Percentiles rank a stretch among this genome's conserved stretches.
phyloP scores from a whole-genome alignment of 2,888 invertebrate species.

The Cryptocheilus praepositus region DNA sequence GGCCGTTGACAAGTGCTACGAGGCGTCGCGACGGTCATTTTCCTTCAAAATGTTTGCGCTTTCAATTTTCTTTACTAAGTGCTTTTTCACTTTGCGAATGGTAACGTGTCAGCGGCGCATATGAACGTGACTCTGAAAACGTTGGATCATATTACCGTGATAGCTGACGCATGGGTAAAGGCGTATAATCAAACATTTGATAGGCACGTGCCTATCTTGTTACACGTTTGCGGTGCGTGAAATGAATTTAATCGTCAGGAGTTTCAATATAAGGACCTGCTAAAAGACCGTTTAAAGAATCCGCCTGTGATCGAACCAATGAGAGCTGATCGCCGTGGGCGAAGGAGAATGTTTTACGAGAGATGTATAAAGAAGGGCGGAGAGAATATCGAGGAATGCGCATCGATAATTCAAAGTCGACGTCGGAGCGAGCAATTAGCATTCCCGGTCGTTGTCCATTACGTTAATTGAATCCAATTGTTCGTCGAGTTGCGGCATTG shows the following conservation, averaged over 20 bases:
- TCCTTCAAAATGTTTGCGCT: too few relatives aligned
- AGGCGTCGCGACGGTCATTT: too few relatives aligned
- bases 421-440: constrained; percentile 41
- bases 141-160: too few relatives aligned
- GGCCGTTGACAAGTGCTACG: too few relatives aligned
- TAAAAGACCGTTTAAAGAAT: too few relatives aligned
- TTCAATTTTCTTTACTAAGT: too few relatives aligned
- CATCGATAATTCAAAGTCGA: constrained; percentile 36
- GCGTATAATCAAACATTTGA: constrained; percentile 32
- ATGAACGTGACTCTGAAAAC: too few relatives aligned
- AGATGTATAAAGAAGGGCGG: background rate
- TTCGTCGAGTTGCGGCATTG: constrained; percentile 25
- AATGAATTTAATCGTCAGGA: too few relatives aligned
- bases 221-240: too few relatives aligned
- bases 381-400: constrained; percentile 31
- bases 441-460: constrained; percentile 45
- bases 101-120: too few relatives aligned
- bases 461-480: constrained; percentile 52
- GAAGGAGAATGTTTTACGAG: constrained; percentile 4
- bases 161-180: background rate
- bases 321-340: background rate
- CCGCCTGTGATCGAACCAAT: background rate
- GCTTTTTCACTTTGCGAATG: too few relatives aligned
- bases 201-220: constrained; percentile 24
- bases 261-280: too few relatives aligned